Percentiles rank a stretch among this genome's conserved stretches.
phyloP scores from a whole-genome alignment of 2,113 vertebrate genomes.

The Sphaerodactylus townsendi region DNA sequence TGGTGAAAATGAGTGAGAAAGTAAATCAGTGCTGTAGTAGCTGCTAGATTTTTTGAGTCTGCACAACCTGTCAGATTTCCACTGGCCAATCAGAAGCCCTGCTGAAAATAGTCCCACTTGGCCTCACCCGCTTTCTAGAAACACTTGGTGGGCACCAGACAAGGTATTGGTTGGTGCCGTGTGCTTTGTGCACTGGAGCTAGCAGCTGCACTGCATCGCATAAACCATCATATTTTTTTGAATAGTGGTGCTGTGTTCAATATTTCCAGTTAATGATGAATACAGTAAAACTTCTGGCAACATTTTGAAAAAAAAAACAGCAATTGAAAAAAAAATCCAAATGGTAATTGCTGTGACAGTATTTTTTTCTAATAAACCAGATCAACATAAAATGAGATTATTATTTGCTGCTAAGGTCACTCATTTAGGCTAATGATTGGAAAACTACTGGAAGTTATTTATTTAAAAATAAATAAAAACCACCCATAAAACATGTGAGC shows the following conservation, averaged over 20 bases:
- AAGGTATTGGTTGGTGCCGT: no score
- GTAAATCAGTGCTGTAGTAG: no score
- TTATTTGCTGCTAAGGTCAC: background rate
- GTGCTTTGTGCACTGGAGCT: no score
- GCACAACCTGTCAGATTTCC: no score
- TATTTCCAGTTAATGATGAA: constrained; percentile 22
- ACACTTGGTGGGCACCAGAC: no score
- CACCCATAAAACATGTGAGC: background rate
- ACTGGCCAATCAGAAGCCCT: no score
- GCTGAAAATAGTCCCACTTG: no score
- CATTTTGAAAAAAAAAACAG: background rate
- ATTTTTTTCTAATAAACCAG: background rate
- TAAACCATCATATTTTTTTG: background rate
- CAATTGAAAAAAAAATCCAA: background rate
- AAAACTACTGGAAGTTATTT: background rate
- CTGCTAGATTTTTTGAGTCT: no score
- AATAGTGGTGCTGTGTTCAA: background rate
- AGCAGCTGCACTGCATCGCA: background rate
- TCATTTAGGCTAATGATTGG: background rate
- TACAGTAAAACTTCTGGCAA: background rate
- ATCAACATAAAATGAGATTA: background rate
- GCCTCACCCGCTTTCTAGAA: no score
- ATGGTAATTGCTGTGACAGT: background rate
- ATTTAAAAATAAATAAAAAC: constrained; percentile 5
- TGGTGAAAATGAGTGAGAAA: no score